Percentiles rank a stretch among this genome's conserved stretches.
Evolutionary conservation across 2,888 invertebrate species (phyloP).

Genomic region (Rotaria sp.): DNA sequence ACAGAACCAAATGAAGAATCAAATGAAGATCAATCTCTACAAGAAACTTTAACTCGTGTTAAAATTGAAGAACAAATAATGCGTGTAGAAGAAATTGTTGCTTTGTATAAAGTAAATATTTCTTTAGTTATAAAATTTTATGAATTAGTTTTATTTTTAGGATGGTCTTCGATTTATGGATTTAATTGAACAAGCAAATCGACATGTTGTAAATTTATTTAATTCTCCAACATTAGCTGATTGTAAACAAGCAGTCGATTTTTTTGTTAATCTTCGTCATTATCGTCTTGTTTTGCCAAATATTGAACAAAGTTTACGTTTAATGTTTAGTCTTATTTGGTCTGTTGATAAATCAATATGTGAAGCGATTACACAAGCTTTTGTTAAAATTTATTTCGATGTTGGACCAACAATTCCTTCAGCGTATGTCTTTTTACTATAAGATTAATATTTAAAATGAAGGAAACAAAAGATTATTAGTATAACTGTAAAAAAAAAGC

Average conservation of each 20-base stretch:
- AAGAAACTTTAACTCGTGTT: not conserved
- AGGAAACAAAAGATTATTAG: too few relatives aligned
- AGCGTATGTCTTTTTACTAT: not conserved
- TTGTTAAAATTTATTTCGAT: conserved; percentile 12
- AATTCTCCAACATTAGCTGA: conserved; percentile 6
- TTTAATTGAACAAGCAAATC: conserved; percentile 16
- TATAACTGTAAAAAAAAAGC: too few relatives aligned
- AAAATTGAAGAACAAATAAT: not conserved
- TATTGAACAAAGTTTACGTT: conserved; percentile 22
- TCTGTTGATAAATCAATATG: conserved; percentile 6
- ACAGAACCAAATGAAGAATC: not conserved
- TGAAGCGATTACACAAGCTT: conserved; percentile 26
- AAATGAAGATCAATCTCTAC: not conserved
- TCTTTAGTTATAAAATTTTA: too few relatives aligned
- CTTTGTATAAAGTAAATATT: not conserved
- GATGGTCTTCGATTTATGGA: not conserved
- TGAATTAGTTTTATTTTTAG: not conserved
- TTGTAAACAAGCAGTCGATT: conserved; percentile 24
- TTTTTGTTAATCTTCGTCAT: conserved; percentile 20
- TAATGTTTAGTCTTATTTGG: conserved; percentile 27
- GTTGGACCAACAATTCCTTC: not conserved
- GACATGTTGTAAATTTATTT: conserved; percentile 23
- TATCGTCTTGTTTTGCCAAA: conserved; percentile 23
- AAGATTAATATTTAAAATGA: too few relatives aligned
- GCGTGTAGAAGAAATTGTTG: not conserved